Percentiles rank a stretch among this genome's conserved stretches.
phyloP scores from a whole-genome alignment of 64 coral and sea anemone species.

The Trachythela sp. region DNA sequence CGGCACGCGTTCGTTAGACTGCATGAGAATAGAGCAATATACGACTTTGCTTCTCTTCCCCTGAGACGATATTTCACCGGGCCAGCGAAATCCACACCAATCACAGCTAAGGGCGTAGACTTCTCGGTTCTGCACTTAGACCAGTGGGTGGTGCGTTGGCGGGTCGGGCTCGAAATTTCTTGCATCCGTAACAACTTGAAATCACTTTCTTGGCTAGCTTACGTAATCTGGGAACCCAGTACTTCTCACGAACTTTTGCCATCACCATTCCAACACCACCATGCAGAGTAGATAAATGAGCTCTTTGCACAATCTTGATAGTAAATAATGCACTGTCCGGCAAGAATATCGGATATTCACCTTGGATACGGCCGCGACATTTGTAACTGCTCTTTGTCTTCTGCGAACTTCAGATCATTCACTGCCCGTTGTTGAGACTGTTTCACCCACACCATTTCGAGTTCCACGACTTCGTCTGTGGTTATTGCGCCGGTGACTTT shows the following conservation, averaged over 20 bases:
- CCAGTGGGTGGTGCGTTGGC: not conserved
- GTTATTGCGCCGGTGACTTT: not conserved
- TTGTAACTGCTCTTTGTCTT: not conserved
- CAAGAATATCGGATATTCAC: not conserved
- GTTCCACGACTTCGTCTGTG: not conserved
- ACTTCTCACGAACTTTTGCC: not conserved
- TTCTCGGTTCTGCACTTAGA: not conserved
- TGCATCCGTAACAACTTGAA: not conserved
- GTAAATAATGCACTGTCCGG: not conserved
- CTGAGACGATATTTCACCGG: not conserved
- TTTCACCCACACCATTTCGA: not conserved
- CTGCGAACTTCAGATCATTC: not conserved
- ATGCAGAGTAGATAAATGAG: not conserved
- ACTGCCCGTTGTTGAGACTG: not conserved
- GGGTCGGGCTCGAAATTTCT: not conserved
- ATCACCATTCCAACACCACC: constrained; percentile 4
- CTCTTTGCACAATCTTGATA: not conserved
- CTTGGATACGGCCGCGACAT: not conserved
- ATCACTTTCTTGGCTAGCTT: constrained; percentile 3
- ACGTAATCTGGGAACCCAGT: not conserved
- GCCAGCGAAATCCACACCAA: not conserved
- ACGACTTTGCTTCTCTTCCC: not conserved
- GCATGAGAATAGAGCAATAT: not conserved
- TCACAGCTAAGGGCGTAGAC: not conserved
- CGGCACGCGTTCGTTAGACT: not conserved